Conservation (phyloP, 2,797 vertebrate genomes). For the Arnoldichthys spilopterus region DNA sequence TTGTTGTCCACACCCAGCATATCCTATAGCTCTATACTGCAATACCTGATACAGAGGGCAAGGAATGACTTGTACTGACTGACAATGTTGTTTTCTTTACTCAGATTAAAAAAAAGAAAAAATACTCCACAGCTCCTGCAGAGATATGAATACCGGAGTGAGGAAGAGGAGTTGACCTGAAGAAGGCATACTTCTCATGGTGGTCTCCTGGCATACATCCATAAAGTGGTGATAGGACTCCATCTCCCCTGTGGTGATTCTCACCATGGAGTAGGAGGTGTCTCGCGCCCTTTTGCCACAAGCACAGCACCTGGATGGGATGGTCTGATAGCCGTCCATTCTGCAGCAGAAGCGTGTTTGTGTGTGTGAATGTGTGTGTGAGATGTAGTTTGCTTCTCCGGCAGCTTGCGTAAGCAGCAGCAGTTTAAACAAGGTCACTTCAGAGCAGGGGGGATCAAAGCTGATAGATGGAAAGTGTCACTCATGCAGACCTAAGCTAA, state of each 20-base stretch:
- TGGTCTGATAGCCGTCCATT: constrained; percentile 59
- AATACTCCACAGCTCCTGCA: background rate
- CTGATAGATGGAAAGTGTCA: constrained; percentile 26
- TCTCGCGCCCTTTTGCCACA: constrained; percentile 72
- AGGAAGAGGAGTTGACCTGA: background rate
- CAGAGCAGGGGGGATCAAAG: constrained; percentile 40
- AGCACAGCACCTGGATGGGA: constrained; percentile 69
- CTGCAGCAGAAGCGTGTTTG: constrained; percentile 23
- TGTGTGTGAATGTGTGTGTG: constrained; percentile 16
- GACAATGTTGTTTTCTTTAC: background rate
- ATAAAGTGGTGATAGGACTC: constrained; percentile 84
- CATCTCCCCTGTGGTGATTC: constrained; percentile 89
- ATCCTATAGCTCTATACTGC: background rate
- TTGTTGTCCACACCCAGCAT: background rate
- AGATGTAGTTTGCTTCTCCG: constrained; percentile 22
- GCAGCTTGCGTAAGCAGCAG: constrained; percentile 29
- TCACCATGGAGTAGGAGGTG: constrained; percentile 76
- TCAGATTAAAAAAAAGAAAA: background rate
- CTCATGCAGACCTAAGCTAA: constrained; percentile 37
- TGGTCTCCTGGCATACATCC: constrained; percentile 77
- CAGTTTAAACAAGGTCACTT: constrained; percentile 44
- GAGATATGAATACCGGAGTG: background rate
- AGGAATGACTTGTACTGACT: background rate
- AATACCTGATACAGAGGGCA: background rate
- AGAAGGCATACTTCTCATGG: constrained; percentile 76